A percentile compares a stretch with the other conserved stretches of the same genome.
phyloP scores from a whole-genome alignment of 2,113 vertebrate genomes.

The Leptocoma aspasia region DNA sequence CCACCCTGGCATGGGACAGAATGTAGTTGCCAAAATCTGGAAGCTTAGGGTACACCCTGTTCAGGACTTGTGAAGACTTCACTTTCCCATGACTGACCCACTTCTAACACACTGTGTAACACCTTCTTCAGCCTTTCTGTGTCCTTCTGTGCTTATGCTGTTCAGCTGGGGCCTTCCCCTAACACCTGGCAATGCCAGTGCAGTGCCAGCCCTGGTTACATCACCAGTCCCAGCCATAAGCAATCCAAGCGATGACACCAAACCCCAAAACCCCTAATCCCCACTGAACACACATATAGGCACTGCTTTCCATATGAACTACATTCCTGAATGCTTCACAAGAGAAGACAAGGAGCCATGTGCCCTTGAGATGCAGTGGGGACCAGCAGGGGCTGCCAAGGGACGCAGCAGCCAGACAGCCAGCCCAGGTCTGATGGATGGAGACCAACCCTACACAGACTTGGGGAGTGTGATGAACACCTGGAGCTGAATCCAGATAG shows the following conservation, averaged over 20 bases:
- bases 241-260: background rate
- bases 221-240: background rate
- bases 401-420: accelerated
- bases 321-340: background rate
- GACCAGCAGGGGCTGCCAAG: background rate
- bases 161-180: background rate
- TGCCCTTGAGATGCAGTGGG: background rate
- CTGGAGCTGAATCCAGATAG: background rate
- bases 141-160: accelerated
- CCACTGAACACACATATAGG: background rate
- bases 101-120: background rate
- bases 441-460: accelerated
- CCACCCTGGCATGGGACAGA: background rate
- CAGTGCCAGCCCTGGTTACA: background rate
- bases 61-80: background rate
- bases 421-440: background rate
- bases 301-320: background rate
- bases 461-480: background rate
- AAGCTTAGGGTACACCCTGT: constrained; percentile 6
- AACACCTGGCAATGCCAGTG: background rate
- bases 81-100: background rate
- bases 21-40: background rate
- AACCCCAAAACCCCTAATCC: background rate
- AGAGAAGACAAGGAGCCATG: background rate
- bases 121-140: background rate